Conservation (phyloP, 2,797 vertebrate genomes). For the Chaenodraco wilsoni region DNA sequence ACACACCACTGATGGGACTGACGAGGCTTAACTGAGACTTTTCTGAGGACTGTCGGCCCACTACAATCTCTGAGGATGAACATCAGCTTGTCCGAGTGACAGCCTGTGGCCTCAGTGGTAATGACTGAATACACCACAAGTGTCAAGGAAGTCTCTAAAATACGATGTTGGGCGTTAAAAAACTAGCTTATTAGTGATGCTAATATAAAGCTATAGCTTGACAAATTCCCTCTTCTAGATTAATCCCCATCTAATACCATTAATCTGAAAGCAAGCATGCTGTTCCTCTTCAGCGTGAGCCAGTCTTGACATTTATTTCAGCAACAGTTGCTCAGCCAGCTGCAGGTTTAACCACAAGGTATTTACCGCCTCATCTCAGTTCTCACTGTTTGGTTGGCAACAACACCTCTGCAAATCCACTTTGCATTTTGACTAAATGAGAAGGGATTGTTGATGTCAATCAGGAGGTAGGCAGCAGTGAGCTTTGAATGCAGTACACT, state of each 20-base stretch:
- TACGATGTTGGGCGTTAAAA: constrained; percentile 33
- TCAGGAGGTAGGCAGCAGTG: constrained; percentile 31
- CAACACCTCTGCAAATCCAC: constrained; percentile 60
- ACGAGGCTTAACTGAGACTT: constrained; percentile 18
- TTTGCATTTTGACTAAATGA: constrained; percentile 60
- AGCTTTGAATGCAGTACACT: constrained; percentile 24
- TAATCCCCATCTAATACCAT: constrained; percentile 75
- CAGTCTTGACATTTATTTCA: constrained; percentile 65
- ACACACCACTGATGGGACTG: constrained; percentile 28
- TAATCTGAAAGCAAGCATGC: constrained; percentile 73
- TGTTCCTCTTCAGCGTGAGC: constrained; percentile 62
- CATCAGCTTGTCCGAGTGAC: constrained; percentile 28
- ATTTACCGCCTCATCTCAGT: constrained; percentile 54
- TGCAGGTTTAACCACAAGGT: constrained; percentile 66
- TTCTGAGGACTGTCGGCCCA: constrained; percentile 24
- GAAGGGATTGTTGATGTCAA: constrained; percentile 51
- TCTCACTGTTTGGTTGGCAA: constrained; percentile 48
- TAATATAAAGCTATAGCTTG: constrained; percentile 62
- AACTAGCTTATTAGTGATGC: constrained; percentile 64
- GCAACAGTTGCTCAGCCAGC: constrained; percentile 58
- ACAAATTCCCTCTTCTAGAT: constrained; percentile 72
- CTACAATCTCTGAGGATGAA: constrained; percentile 17
- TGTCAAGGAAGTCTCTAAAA: constrained; percentile 39
- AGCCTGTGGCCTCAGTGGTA: constrained; percentile 26
- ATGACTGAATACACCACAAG: constrained; percentile 44